Base-by-base conservation (phyloP, 2,113 vertebrate genomes). In the Potamarius usumacintae region DNA sequence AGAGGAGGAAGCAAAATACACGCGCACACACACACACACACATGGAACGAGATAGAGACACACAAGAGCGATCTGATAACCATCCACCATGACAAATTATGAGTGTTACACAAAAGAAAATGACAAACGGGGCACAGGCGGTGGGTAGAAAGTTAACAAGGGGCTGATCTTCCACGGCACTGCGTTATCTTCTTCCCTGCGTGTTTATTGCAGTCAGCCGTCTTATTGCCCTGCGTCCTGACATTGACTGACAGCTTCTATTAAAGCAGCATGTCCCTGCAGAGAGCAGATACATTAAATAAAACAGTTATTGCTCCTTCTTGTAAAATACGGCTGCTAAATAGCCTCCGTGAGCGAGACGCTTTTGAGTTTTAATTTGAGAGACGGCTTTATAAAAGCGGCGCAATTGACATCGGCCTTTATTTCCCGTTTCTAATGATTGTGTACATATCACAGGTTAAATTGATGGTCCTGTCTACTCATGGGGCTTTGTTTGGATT, bases 321-420 rank as follows among this genome's bases (percentile, higher is more conserved):
- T 98, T 97, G 97, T 98, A 97, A 99, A 98, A 98, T 96, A 97
- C 96, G 95, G 94, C 96, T 92, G 94, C 96, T 97, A 96, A 98
- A 98, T 97, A 97, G 97, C 69, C 34, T 25, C 94, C 95, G 96
- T 93, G 96, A 96, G 97, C 97, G 96, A 96, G 96, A 97, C 96
- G 96, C 96, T 95, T 95, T 96, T 96, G 95, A 97, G 95, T 97
- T 99, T 99, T 99, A 99, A 99, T 99, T 98, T 98, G 97, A 97
- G 96, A 94, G 96, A 97, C 96, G 94, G 96, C 95, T 96, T 96
- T 95, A 93, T 96, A 96, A 96, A 96, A 94, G 92, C 48, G 92
- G 93, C 91, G 94, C 96, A 96, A 97, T 97, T 97, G 97, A 98
- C 97, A 97, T 92, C 90, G 91, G 96, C 92, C 96, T 97, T 97